Base-by-base conservation (phyloP, 2,888 invertebrate species). In the Eilema depressum region DNA sequence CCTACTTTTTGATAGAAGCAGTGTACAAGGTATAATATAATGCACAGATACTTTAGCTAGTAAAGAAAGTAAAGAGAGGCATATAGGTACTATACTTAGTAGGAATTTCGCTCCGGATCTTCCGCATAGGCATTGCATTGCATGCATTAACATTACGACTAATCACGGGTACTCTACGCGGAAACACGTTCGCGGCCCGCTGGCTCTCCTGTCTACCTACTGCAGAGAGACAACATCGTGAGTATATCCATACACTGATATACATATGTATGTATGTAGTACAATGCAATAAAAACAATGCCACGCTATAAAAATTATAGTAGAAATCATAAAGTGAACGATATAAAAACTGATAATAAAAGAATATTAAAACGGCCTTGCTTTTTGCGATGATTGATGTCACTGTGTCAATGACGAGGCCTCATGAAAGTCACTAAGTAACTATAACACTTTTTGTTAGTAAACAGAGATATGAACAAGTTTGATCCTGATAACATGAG, bases 381-480 rank as follows among this genome's bases (percentile, higher is more conserved):
- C n/a, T 74, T 73, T 71, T 73, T 69, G 23, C 64, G 30, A 56
- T 41, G n/a, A 70, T 56, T 64, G 37, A 69, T 61, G 59, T 61
- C 62, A 66, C 23, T 20, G 47, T 65, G 59, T 68, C 80, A 82
- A 74, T 73, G 68, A 69, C 75, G 74, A 77, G 65, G 68, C 53
- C 28, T 28, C 47, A 41, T 63, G 30, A 70, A 75, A 65, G 25
- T 63, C n/a, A 5, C 26, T 59, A 59, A 59, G 23, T 26, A 57
- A 62, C 53, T 37, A 14, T 53, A 68, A 67, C 28, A 53, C n/a
- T 59, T 68, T 69, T 69, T 68, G 30, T 33, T 59, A n/a, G 28
- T 56, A 62, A 61, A 68, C 62, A 47, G 30, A 62, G 37, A 41
- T 37, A 64, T 5, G 25, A 25, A 25, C 23, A 14, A 65, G 33